Evolutionary conservation across 2,888 invertebrate genomes (phyloP), one percentile per base, ranked within the genome.

Genomic region (Pristionchus entomophagus): DNA sequence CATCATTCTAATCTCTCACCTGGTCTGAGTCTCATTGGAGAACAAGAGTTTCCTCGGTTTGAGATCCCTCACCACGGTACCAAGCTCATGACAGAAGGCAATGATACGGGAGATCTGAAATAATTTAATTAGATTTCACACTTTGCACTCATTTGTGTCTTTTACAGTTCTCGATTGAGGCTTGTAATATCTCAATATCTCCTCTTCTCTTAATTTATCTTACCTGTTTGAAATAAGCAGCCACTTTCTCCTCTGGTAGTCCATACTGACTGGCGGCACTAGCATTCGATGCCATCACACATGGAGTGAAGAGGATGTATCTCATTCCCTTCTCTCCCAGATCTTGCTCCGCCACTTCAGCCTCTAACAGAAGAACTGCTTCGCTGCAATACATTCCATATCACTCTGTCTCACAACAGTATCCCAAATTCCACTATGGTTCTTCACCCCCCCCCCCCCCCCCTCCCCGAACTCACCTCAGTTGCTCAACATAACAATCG

Each of bases 41-140:
- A 98, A 98, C 94, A 97, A 97, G 95, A 98, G 98, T 94, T 98
- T 97, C 94, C 97, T 96, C 92, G 98, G 95, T 94, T 98, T 98
- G 94, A 99, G 96, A 95, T 99, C 98, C 93, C 98, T 95, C 92
- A 99, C 95, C 87, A 98, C 97, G 93, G 99, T 96, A 89, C 97
- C 98, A 94, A 96, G 96, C 91, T 96, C 96, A 95, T 99, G 98
- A 94, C 98, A 98, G 91, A 96, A 96, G 91, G 96, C 96, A 26
- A 98, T 97, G 10, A 97, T 96, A 94, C 96, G 96, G 88, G 97
- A 97, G 93, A 98, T 97, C 95, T 98, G 97, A 92, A 86, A 82
- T 65, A 45, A 32, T n/a, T n/a, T n/a, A 56, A 56, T 26, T 56
- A 56, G 35, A 51, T 51, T 81, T 17, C n/a, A n/a, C n/a, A n/a